Base-by-base conservation (phyloP, 2,113 vertebrate species). In the Mesembrinibis cayennensis region DNA sequence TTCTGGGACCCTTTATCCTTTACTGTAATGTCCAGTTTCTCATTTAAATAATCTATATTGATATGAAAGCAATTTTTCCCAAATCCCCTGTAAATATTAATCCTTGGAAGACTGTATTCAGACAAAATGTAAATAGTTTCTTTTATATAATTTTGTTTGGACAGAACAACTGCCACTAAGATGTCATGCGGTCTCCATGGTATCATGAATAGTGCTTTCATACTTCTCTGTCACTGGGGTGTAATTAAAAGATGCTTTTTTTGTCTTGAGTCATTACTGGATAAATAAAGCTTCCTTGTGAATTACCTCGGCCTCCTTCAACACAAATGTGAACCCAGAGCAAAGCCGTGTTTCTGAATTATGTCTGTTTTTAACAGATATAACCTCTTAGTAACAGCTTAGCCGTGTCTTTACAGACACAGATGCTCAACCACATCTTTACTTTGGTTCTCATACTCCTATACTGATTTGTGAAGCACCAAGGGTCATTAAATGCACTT, bases 151-250 rank as follows among this genome's bases (percentile, higher is more conserved):
- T 83, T 95, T 83, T 89, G 19, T 83, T 90, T 81, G 67, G 80
- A 49, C 50, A 42, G 50, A 92, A 78, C 32, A 83, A 96, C 89
- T 62, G 55, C 83, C 77, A 91, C 72, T 50, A 58, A 87, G 59
- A 58, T 50, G 86, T 11, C 2, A 0, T 38, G 47, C 26, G 19
- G 38, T 91, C 69, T 82, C 67, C 20, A 85, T 55, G 22, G 34
- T 71, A 85, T 71, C 73, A 34, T 72, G 83, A 96, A 89, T 87
- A 82, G 61, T 50, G n/a, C 58, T 95, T 93, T 94, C 42, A 83
- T 83, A 65, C 47, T 91, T 87, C 82, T 53, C 52, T 82, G 16
- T 71, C 62, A 49, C 69, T 81, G 62, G 20, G 16, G 22, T 82
- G 9, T 84, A 89, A 91, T 61, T 89, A 85, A 90, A 96, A 89